Conservation (phyloP, 2,113 vertebrate species). For the Pedionomus torquatus region DNA sequence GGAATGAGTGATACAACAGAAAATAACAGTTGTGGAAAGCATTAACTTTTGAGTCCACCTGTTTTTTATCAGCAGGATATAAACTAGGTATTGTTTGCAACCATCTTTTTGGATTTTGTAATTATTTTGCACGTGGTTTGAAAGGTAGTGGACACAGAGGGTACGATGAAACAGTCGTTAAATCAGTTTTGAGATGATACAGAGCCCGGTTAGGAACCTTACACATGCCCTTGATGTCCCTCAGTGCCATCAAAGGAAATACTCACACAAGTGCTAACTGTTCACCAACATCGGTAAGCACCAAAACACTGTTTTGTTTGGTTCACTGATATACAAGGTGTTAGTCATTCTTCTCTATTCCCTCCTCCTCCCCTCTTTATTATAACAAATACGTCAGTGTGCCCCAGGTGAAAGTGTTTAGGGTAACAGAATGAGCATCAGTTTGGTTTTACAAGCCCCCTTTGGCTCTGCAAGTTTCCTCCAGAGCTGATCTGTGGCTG, state of each 20-base stretch:
- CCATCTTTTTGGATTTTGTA: neutral
- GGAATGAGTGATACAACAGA: neutral
- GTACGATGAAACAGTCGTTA: neutral
- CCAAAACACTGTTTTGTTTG: neutral
- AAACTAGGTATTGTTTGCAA: neutral
- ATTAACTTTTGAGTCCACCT: neutral
- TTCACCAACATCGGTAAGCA: neutral
- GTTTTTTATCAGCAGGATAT: neutral
- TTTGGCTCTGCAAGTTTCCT: constrained; percentile 3
- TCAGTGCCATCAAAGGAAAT: neutral
- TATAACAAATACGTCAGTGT: neutral
- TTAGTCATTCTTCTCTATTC: neutral
- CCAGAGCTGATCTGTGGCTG: neutral
- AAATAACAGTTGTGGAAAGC: neutral
- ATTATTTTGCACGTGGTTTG: neutral
- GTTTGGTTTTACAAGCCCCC: neutral
- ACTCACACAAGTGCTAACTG: neutral
- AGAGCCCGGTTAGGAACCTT: neutral
- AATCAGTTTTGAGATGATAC: neutral
- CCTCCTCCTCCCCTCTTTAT: neutral
- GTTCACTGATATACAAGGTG: neutral
- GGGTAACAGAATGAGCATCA: neutral
- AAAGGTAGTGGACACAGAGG: neutral
- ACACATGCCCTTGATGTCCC: neutral
- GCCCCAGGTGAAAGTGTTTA: neutral